Conservation (phyloP, 2,888 invertebrate genomes). For the Busseola fusca region DNA sequence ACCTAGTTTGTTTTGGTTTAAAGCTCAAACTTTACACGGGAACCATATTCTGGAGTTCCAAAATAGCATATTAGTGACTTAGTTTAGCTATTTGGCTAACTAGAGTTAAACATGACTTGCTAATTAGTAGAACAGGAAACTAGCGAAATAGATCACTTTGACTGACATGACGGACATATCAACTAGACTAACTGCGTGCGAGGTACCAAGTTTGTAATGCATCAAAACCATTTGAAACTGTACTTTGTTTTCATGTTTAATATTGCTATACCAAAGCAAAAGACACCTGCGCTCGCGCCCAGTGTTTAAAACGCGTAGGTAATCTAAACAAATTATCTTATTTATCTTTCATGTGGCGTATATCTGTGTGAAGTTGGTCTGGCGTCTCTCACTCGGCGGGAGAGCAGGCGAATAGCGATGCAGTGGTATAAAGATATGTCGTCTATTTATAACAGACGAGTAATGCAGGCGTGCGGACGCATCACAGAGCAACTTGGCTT, state of each 20-base stretch:
- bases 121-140: slow-evolving; percentile 21
- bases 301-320: slow-evolving; percentile 67
- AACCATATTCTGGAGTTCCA: background rate
- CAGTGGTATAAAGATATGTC: slow-evolving; percentile 83
- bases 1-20: slow-evolving; percentile 10
- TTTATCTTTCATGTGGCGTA: slow-evolving; percentile 66
- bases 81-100: background rate
- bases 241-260: slow-evolving; percentile 44
- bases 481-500: slow-evolving; percentile 74
- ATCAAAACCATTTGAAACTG: slow-evolving; percentile 10
- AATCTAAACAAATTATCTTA: slow-evolving; percentile 76
- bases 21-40: background rate
- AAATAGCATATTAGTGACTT: background rate
- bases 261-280: slow-evolving; percentile 52
- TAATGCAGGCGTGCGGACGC: slow-evolving; percentile 80
- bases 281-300: slow-evolving; percentile 59
- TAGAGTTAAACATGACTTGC: slow-evolving; percentile 1
- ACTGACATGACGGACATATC: slow-evolving; percentile 24
- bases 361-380: slow-evolving; percentile 74
- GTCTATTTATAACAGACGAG: slow-evolving; percentile 85
- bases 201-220: background rate
- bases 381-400: slow-evolving; percentile 82
- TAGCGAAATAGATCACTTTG: slow-evolving; percentile 26
- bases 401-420: slow-evolving; percentile 81
- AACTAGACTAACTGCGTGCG: slow-evolving; percentile 12